These are phyloP conservation scores for Cynopterus sphinx DNA, from an alignment of 2,797 vertebrate species.

Conservation along the genomic window DNA sequence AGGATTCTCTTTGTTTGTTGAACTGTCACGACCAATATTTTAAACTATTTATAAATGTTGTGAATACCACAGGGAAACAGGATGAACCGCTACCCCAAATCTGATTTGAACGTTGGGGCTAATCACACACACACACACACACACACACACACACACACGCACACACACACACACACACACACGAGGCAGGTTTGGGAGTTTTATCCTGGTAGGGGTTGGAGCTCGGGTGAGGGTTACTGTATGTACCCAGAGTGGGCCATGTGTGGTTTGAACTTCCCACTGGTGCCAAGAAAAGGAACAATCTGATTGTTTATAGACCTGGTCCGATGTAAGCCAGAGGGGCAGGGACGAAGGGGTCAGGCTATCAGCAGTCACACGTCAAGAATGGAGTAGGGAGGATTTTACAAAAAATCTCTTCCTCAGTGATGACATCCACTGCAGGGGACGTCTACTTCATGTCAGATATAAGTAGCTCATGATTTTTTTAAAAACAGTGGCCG, in stretches of 20 bases:
- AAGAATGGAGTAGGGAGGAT: no score
- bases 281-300: not conserved
- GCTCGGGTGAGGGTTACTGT: not conserved
- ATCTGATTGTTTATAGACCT: not conserved
- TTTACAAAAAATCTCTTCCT: not conserved
- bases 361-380: not conserved
- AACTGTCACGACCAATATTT: not conserved
- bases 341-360: fast-evolving
- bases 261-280: no score
- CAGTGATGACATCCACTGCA: fast-evolving
- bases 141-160: no score
- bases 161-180: not conserved
- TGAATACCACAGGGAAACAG: not conserved
- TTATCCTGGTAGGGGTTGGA: not conserved
- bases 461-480: not conserved
- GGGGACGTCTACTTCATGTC: fast-evolving
- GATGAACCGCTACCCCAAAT: no score
- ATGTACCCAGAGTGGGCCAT: fast-evolving
- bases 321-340: not conserved
- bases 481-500: not conserved
- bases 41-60: not conserved
- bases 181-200: not conserved
- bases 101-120: not conserved
- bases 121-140: not conserved
- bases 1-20: not conserved